These are phyloP conservation scores for Theristicus caerulescens DNA, from an alignment of 2,113 vertebrate genomes.

Conservation along the genomic window DNA sequence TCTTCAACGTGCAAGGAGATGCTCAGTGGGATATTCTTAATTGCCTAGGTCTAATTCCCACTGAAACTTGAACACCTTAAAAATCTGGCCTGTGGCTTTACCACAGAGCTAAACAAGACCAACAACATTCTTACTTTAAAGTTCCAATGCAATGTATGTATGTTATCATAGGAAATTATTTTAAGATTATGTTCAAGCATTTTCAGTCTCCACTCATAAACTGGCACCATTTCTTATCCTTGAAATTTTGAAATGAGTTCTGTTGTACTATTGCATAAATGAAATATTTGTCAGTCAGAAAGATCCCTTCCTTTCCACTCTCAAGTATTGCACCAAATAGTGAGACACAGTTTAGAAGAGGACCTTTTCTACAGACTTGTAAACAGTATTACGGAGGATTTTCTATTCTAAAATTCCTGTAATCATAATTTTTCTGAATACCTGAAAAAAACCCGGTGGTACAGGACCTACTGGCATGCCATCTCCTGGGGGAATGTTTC, in stretches of 20 bases:
- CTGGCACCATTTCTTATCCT: not conserved
- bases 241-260: not conserved
- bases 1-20: not conserved
- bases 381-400: slow-evolving; percentile 45
- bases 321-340: slow-evolving; percentile 15
- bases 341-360: slow-evolving; percentile 38
- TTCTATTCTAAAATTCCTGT: slow-evolving; percentile 69
- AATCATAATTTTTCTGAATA: slow-evolving; percentile 78
- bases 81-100: not conserved
- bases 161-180: not conserved
- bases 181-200: not conserved
- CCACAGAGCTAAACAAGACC: not conserved
- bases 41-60: not conserved
- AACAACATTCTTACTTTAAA: not conserved
- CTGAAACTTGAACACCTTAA: not conserved
- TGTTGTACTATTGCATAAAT: not conserved
- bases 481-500: slow-evolving; percentile 96
- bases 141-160: not conserved
- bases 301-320: not conserved
- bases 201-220: not conserved
- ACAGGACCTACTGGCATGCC: slow-evolving; percentile 97
- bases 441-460: slow-evolving; percentile 98
- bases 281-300: not conserved
- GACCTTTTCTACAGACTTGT: slow-evolving; percentile 45
- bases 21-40: not conserved